Evolutionary conservation across 2,888 invertebrate genomes (phyloP).

Genomic region (Stictocephala bisonia): DNA sequence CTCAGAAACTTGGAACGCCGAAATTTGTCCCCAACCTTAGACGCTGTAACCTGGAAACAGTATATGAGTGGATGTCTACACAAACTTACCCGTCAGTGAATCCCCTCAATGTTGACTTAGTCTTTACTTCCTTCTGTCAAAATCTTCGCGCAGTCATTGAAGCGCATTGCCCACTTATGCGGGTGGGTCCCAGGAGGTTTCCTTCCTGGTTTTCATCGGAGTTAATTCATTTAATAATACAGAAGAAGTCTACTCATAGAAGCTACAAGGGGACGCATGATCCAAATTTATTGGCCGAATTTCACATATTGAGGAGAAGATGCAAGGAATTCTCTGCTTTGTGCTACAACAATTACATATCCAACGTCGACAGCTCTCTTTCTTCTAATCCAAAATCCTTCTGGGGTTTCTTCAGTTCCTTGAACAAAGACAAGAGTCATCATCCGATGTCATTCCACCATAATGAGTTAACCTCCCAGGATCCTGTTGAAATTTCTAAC

Average conservation of each 20-base stretch:
- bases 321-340: neutral
- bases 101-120: no score
- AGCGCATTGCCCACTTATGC: neutral
- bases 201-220: conserved; percentile 1
- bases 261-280: no score
- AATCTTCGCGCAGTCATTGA: neutral
- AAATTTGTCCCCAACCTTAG: neutral
- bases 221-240: no score
- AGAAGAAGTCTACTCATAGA: no score
- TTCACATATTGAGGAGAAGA: neutral
- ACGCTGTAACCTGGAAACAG: neutral
- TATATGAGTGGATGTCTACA: neutral
- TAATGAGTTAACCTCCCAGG: no score
- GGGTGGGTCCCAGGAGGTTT: neutral
- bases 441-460: no score
- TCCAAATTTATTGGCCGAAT: neutral
- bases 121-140: neutral
- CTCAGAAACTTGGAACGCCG: no score
- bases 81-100: neutral
- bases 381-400: no score
- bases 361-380: no score
- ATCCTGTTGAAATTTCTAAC: no score
- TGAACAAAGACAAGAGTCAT: no score
- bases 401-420: no score
- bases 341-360: conserved; percentile 5